A percentile compares a stretch with the other conserved stretches of the same genome.
These are phyloP conservation scores for Agrilus cyanescens DNA, from an alignment of 2,888 invertebrate species.

Conservation along the genomic window DNA sequence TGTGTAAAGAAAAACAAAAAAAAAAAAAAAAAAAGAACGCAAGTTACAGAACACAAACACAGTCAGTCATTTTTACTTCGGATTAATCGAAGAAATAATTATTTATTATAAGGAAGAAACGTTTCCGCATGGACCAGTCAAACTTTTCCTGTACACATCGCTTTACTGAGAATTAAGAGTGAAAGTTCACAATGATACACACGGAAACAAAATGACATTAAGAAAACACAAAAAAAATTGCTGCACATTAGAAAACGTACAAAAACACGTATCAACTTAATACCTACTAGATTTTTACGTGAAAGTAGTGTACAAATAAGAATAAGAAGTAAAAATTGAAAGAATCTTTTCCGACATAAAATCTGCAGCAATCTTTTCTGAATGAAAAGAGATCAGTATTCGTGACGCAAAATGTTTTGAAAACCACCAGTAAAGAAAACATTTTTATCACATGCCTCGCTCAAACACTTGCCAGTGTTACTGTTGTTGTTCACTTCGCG, in stretches of 20 bases:
- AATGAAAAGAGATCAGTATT: too few species aligned
- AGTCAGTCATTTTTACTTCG: conserved; percentile 2
- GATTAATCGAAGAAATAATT: too few species aligned
- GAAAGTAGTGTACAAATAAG: too few species aligned
- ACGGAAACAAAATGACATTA: conserved; percentile 14
- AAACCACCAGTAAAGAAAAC: not conserved
- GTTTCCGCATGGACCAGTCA: conserved; percentile 24
- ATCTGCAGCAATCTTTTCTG: too few species aligned
- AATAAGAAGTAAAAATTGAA: too few species aligned
- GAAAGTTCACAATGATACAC: conserved; percentile 22
- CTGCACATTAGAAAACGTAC: too few species aligned
- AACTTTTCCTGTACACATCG: conserved; percentile 18
- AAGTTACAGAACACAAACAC: conserved; percentile 9
- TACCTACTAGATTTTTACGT: too few species aligned
- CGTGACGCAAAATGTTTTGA: not conserved
- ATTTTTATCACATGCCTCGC: conserved; percentile 3
- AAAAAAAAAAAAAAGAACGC: conserved; percentile 1
- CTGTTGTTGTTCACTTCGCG: conserved; percentile 3
- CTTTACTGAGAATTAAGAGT: conserved; percentile 1
- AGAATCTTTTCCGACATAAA: too few species aligned
- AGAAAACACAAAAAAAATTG: not conserved
- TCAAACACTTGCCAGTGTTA: conserved; percentile 6
- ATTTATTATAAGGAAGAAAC: conserved; percentile 8
- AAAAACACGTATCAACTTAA: too few species aligned
- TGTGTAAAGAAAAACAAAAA: not conserved